Evolutionary conservation across 2,113 vertebrate species (phyloP), one percentile per base, ranked within the genome.

Genomic region (Cochlearius cochlearius): DNA sequence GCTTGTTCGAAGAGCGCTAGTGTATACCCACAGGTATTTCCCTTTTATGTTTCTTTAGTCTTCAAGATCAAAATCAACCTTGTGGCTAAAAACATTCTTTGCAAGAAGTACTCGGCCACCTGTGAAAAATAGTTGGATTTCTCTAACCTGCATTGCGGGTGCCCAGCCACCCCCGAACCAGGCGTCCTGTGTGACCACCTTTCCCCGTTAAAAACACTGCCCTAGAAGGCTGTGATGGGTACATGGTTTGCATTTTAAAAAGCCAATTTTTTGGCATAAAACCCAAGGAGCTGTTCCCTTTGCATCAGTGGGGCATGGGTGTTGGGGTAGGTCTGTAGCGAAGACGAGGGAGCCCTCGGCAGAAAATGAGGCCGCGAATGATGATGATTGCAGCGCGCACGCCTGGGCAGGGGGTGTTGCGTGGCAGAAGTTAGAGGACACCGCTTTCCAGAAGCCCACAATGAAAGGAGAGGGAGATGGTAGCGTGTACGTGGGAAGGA

Each of bases 41-140:
- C 63, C 60, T 96, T 96, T 88, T 95, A 94, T 95, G 86, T 90
- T 94, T 67, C 92, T 86, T 80, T 60, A 43, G 3, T 55, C 72
- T 82, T 89, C 52, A 20, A 94, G 92, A 96, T 94, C 91, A 94
- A 94, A 94, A 95, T 95, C 94, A 81, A 69, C 78, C 72, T 75
- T 29, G 84, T 67, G 59, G 71, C 74, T 76, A 34, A 36, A 67
- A 76, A 52, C 5, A 7, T 36, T 63, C 62, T 59, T 30, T 73
- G 72, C 88, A 68, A 11, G 13, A 84, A 53, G 72, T 3, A 27
- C 56, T 82, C 2, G 23, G 32, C 68, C 60, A n/a, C 83, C 72
- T 43, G 34, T 21, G 49, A 43, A 26, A 25, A 67, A 7, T 0
- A 6, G 17, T 27, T 73, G 71, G n/a, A 2, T 55, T 83, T 41